Conservation (phyloP, 2,797 vertebrate genomes). For the Arctocebus calabarensis region DNA sequence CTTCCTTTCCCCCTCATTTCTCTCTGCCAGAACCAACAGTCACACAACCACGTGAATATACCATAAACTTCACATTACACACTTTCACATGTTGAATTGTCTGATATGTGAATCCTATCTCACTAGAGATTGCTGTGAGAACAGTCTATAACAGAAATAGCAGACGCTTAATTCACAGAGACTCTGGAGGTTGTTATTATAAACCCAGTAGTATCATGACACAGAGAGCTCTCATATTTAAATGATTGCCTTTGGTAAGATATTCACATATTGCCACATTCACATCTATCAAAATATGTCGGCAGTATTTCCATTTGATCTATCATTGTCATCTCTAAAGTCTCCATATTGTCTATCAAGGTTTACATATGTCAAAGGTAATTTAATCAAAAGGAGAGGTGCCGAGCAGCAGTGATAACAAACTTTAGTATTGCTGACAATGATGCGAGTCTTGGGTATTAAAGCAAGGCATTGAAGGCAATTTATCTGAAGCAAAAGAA, state of each 20-base stretch:
- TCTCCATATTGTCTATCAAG: not conserved
- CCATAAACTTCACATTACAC: not conserved
- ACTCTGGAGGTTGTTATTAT: not conserved
- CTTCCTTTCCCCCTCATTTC: too few relatives aligned
- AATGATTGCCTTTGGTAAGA: not conserved
- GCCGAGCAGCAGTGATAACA: not conserved
- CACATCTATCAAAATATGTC: not conserved
- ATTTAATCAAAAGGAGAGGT: conserved; percentile 26
- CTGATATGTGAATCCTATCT: not conserved
- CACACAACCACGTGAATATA: not conserved
- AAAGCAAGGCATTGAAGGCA: not conserved
- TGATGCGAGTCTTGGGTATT: not conserved
- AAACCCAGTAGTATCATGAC: too few relatives aligned
- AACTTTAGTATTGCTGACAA: not conserved
- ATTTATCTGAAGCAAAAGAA: not conserved
- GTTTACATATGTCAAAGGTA: not conserved
- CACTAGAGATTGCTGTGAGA: not conserved
- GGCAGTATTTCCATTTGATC: not conserved
- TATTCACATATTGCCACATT: not conserved
- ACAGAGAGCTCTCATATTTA: not conserved
- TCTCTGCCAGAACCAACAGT: not conserved
- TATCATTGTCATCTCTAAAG: not conserved
- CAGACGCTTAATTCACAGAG: not conserved
- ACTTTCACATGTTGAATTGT: not conserved
- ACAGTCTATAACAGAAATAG: not conserved